Conservation (phyloP, 2,888 invertebrate species). For the Autographa gamma region DNA sequence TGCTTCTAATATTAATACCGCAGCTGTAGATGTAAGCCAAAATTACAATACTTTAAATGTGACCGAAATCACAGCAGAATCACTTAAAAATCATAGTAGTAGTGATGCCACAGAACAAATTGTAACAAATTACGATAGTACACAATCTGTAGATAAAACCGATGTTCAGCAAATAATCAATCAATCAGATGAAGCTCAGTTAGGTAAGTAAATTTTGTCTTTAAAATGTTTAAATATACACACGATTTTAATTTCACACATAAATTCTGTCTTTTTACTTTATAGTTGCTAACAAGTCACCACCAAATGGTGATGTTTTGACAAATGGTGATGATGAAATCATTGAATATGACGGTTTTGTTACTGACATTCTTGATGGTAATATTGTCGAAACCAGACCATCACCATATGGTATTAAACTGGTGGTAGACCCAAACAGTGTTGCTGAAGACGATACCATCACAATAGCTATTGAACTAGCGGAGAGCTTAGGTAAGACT, state of each 20-base stretch:
- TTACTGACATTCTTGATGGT: slow-evolving; percentile 20
- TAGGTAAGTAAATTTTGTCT: slow-evolving; percentile 9
- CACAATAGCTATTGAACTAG: slow-evolving; percentile 39
- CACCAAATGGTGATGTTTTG: slow-evolving; percentile 18
- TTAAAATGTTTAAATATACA: no score
- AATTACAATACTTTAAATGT: background rate
- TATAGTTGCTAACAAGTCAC: slow-evolving; percentile 19
- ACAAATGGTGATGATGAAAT: background rate
- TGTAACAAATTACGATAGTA: slow-evolving; percentile 1
- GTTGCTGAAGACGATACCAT: slow-evolving; percentile 41
- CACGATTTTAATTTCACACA: no score
- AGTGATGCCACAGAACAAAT: slow-evolving; percentile 2
- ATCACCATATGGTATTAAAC: slow-evolving; percentile 28
- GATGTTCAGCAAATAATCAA: background rate
- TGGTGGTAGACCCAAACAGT: slow-evolving; percentile 32
- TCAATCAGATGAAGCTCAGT: slow-evolving; percentile 16
- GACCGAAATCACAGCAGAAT: background rate
- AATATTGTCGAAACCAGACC: slow-evolving; percentile 18
- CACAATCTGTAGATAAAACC: background rate
- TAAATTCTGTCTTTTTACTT: background rate
- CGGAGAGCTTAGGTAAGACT: slow-evolving; percentile 48
- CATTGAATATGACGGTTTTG: slow-evolving; percentile 27
- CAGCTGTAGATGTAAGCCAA: slow-evolving; percentile 17
- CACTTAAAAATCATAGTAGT: background rate
- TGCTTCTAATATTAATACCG: background rate